Evolutionary conservation across 2,888 invertebrate genomes (phyloP), one percentile per base, ranked within the genome.

Genomic region (Drosophila aldrichi): DNA sequence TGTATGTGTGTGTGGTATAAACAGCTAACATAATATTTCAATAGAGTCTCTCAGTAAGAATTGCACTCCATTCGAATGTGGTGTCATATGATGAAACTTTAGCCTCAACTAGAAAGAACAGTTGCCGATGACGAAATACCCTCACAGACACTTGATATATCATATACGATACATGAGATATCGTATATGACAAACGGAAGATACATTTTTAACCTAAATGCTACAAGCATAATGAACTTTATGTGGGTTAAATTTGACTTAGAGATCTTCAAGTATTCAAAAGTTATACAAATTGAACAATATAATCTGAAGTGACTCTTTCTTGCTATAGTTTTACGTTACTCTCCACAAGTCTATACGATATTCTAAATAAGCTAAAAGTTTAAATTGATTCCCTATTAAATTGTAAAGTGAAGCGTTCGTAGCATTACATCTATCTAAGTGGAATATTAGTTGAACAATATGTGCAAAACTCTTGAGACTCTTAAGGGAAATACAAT

Each of bases 21-120:
- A 38, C 36, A 43, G 56, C 56, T 12, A 36, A 32, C 54, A 25
- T 49, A 32, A 49, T 54, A 55, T 41, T 62, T 54, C 29, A 34
- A 63, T 55, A 36, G 46, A 40, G 48, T 51, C 29, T 38, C n/a
- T 14, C 29, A 58, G 12, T 16, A 7, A 25, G 38, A 22, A 52
- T 16, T 25, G 38, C 36, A 38, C 48, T 36, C 38, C 22, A 40
- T 12, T 22, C 54, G 54, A 12, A 40, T 52, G 36, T 18, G 52
- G 52, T 38, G 52, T 38, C 36, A 38, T n/a, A 8, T 49, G 49
- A 32, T 49, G 49, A 49, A 49, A 49, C 49, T n/a, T n/a, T 20
- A 49, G 32, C 12, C 32, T 8, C 14, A 18, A 14, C 32, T 32
- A 32, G n/a, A 18, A 12, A 49, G 18, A 49, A 32, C 32, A 18